phyloP scores from a whole-genome alignment of 2,113 vertebrate species.

The Aphyosemion australe region DNA sequence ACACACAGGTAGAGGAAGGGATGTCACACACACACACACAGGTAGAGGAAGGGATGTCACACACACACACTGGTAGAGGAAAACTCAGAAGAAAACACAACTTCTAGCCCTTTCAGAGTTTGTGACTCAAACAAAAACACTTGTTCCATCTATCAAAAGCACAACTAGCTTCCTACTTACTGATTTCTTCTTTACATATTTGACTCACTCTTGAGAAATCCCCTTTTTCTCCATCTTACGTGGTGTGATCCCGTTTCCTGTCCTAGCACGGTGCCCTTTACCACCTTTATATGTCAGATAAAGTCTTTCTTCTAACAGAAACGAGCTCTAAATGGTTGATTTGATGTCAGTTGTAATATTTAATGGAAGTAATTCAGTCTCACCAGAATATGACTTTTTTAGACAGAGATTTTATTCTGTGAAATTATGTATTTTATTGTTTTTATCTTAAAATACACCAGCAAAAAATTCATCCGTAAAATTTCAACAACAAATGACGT shows the following conservation, averaged over 20 bases:
- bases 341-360: background rate
- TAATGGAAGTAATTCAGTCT: no score
- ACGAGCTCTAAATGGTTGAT: background rate
- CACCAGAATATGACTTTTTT: no score
- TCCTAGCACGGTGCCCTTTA: background rate
- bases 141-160: background rate
- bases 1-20: slow-evolving; percentile 45
- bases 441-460: no score
- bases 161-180: background rate
- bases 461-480: no score
- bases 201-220: slow-evolving; percentile 22
- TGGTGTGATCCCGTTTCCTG: slow-evolving; percentile 14
- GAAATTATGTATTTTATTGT: no score
- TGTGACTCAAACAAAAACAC: slow-evolving; percentile 36
- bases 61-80: no score
- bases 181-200: slow-evolving; percentile 6
- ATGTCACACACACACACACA: no score
- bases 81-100: no score
- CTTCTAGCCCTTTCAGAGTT: background rate
- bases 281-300: background rate
- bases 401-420: no score
- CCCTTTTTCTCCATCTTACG: slow-evolving; percentile 1
- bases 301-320: no score
- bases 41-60: no score
- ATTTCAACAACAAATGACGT: no score